Evolutionary conservation across 2,113 vertebrate species (phyloP), one percentile per base, ranked within the genome.

Genomic region (Centrocercus urophasianus): DNA sequence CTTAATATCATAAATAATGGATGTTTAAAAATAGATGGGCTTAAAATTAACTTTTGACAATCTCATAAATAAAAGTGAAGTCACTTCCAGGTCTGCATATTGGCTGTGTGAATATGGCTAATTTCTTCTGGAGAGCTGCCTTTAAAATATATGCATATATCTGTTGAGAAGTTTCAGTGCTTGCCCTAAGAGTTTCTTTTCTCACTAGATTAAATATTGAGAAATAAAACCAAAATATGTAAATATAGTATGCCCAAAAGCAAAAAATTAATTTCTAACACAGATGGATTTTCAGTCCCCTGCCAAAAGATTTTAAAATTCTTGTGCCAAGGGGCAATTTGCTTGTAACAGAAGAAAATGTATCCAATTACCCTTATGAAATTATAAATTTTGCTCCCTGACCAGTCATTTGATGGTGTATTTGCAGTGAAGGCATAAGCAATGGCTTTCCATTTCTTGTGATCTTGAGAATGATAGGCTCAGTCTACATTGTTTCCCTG

Each of bases 191-290:
- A 95, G 86, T 52, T 27, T 93, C 70, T 96, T 96, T 96, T 89
- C 90, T 96, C 67, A 77, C 64, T 95, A 95, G 80, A 96, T 96
- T 97, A 97, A 97, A 95, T 93, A 95, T 54, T 95, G 78, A 88
- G 57, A 96, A 97, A 96, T 95, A 94, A 96, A 96, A 73, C 34
- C 83, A 80, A 97, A 95, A 95, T 94, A 97, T 97, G 90, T 97
- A 97, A 97, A 97, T 96, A 97, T 67, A 97, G 93, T 96, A 91
- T 96, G 83, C 80, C 94, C 93, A 80, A 96, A 97, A 97, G 93
- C 90, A 97, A 95, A 96, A 97, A 95, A 88, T 91, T 94, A 94
- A 97, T 97, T 97, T 98, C 92, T 81, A 95, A 96, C 93, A 96
- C 95, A 97, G 96, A 98, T 97, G 96, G 87, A 91, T 97, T 97